Conservation (phyloP, 2,888 invertebrate genomes). For the Arctia plantaginis region DNA sequence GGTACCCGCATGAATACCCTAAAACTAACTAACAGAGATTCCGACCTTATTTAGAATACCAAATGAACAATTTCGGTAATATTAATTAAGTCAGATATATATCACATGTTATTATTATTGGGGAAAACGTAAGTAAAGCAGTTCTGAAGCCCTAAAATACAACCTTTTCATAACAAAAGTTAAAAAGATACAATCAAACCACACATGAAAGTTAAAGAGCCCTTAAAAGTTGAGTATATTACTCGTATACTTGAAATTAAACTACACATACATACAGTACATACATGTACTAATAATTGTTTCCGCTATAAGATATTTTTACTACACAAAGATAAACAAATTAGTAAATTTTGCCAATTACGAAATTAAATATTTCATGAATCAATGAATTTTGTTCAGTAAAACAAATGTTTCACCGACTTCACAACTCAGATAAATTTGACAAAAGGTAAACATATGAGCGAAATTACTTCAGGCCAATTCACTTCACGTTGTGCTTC, state of each 20-base stretch:
- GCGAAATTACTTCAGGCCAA: not conserved
- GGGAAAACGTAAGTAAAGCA: not conserved
- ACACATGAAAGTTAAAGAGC: not conserved
- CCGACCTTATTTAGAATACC: not conserved
- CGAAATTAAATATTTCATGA: not conserved
- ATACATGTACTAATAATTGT: not conserved
- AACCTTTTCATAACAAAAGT: not conserved
- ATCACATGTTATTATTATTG: not conserved
- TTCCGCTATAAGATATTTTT: not conserved
- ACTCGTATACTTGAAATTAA: too few species aligned
- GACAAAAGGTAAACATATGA: not conserved
- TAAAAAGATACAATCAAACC: not conserved
- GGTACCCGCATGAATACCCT: not conserved
- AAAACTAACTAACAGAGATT: not conserved
- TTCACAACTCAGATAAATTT: constrained; percentile 7
- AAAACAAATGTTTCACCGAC: not conserved
- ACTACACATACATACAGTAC: too few species aligned
- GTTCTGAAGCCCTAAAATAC: not conserved
- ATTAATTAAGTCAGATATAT: not conserved
- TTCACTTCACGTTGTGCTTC: constrained; percentile 6
- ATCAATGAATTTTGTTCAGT: not conserved
- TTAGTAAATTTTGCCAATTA: not conserved
- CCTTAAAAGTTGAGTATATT: not conserved
- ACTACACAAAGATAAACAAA: not conserved
- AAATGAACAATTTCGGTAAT: not conserved